Evolutionary conservation across 2,888 invertebrate species (phyloP), one percentile per base, ranked within the genome.

Genomic region (Torymus aiolomorphi): DNA sequence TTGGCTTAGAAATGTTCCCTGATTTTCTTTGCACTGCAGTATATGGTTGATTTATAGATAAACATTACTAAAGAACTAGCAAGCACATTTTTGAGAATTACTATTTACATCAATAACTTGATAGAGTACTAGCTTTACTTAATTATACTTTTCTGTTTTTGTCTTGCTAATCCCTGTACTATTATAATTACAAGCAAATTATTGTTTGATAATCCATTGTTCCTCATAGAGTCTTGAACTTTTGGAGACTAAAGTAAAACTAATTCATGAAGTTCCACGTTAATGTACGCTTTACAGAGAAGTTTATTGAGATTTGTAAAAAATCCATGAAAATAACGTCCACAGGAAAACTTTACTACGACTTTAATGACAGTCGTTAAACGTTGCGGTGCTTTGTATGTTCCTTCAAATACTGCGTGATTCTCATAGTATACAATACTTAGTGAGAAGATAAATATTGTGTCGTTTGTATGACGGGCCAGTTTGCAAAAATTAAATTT

Each of bases 291-390:
- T 56, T 31, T n/a, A 14, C 13, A 49, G 59, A 71, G 16, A 12
- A 20, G 31, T 59, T 20, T 8, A 42, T 51, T 24, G 10, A 31
- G 16, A 20, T 62, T 10, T 16, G 52, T 10, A 13, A 56, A 61
- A 71, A 62, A 72, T 2, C 18, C 20, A 52, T 52, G 24, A 62
- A 31, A 49, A 52, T 72, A 57, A 52, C 13, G n/a, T 11, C 62
- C 62, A 51, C 31, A 72, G 62, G 62, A 61, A 72, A 62, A 62
- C 14, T n/a, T 61, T 62, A 24, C n/a, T 16, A 62, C n/a, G 52
- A 62, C 62, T 12, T 57, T 72, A 61, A 71, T 61, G 20, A 14
- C 3, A 12, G 12, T 49, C 59, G 18, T 59, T 71, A 51, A 18
- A 18, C 10, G 13, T 31, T n/a, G 71, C 49, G 51, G 49, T 61